phyloP scores from a whole-genome alignment of 2,888 invertebrate species.

The Chymomyza amoena region DNA sequence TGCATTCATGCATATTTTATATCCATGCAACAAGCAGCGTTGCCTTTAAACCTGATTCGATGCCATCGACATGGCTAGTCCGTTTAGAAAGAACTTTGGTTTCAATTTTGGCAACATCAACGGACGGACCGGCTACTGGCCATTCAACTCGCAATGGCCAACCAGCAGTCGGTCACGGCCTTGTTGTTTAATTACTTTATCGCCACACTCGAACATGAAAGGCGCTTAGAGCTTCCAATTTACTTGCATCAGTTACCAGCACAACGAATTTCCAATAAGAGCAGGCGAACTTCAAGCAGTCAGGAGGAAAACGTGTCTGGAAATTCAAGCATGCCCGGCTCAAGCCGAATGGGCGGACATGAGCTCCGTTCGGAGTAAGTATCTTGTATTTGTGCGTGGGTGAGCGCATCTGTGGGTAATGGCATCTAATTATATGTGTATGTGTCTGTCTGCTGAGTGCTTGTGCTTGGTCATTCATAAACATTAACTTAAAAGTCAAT shows the following conservation, averaged over 20 bases:
- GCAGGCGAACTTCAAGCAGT: background rate
- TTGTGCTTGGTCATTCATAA: slow-evolving; percentile 55
- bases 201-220: slow-evolving; percentile 38
- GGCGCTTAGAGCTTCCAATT: slow-evolving; percentile 65
- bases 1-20: slow-evolving; percentile 7
- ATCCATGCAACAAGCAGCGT: background rate
- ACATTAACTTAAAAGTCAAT: slow-evolving; percentile 47
- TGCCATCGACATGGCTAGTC: background rate
- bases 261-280: slow-evolving; percentile 59
- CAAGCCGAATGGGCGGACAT: background rate
- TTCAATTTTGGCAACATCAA: background rate
- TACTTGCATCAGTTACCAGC: slow-evolving; percentile 40
- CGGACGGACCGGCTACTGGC: background rate
- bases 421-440: background rate
- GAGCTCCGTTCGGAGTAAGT: background rate
- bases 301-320: slow-evolving; percentile 57
- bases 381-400: background rate
- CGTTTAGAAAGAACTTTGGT: background rate
- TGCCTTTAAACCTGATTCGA: slow-evolving; percentile 10
- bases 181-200: slow-evolving; percentile 58
- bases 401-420: background rate
- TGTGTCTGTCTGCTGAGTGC: background rate
- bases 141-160: slow-evolving; percentile 15
- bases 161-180: slow-evolving; percentile 5
- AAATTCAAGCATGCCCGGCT: slow-evolving; percentile 43